Percentiles rank a stretch among this genome's conserved stretches.
These are phyloP conservation scores for Pseudois nayaur DNA, from an alignment of 2,113 vertebrate species.

Conservation along the genomic window DNA sequence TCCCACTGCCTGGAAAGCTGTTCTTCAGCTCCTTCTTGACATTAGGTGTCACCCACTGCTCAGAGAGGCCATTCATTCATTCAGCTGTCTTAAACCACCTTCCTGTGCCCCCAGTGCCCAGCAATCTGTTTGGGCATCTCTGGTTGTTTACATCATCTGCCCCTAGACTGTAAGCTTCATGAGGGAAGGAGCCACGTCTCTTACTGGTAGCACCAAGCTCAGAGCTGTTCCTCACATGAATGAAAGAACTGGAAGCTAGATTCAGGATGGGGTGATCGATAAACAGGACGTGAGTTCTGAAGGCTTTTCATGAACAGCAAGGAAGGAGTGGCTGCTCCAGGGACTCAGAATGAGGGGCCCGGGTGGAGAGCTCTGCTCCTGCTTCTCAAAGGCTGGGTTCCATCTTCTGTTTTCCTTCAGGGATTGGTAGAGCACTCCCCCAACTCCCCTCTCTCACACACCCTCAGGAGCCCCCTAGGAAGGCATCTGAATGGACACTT, in stretches of 20 bases:
- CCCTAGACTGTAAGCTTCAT: background rate
- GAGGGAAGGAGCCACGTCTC: background rate
- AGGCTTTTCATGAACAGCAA: background rate
- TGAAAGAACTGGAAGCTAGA: background rate
- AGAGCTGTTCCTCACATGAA: background rate
- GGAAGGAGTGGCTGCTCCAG: background rate
- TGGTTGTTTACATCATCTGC: background rate
- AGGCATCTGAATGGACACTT: background rate
- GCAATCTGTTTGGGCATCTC: background rate
- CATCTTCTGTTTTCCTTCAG: background rate
- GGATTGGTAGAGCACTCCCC: background rate
- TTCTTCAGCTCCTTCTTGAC: background rate
- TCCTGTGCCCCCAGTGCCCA: background rate
- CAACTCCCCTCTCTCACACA: background rate
- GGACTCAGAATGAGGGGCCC: background rate
- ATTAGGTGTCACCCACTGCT: background rate
- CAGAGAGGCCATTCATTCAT: background rate
- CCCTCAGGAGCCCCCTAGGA: background rate
- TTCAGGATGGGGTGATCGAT: background rate
- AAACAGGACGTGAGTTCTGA: background rate
- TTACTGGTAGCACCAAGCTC: background rate
- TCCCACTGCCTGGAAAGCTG: background rate
- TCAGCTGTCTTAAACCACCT: background rate
- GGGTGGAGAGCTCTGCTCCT: background rate
- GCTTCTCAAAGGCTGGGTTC: background rate